phyloP scores from a whole-genome alignment of 2,888 invertebrate species.

The Panorpa germanica region DNA sequence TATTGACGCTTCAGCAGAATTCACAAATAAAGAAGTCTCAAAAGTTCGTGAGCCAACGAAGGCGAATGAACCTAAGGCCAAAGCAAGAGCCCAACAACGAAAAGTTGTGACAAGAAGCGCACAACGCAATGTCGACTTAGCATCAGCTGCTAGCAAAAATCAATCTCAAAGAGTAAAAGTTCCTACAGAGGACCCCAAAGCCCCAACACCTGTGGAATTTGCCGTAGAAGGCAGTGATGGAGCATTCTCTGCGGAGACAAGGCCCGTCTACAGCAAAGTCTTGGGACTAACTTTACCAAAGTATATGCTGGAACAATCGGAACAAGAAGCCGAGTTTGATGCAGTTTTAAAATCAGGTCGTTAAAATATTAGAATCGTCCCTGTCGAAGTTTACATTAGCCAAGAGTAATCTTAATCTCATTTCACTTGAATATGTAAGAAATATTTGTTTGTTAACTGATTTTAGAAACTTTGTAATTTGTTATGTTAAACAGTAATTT shows the following conservation, averaged over 20 bases:
- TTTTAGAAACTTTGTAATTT: too few relatives aligned
- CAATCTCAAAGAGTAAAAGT: conserved; percentile 15
- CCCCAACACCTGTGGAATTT: conserved; percentile 28
- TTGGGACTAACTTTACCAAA: conserved; percentile 43
- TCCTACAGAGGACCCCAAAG: conserved; percentile 19
- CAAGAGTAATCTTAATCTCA: too few relatives aligned
- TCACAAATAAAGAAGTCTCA: too few relatives aligned
- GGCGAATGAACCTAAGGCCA: conserved; percentile 6
- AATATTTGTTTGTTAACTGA: too few relatives aligned
- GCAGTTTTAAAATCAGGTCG: too few relatives aligned
- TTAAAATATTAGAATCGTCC: too few relatives aligned
- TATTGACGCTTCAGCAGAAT: conserved; percentile 17
- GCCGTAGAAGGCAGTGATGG: conserved; percentile 34
- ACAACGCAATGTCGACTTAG: conserved; percentile 17
- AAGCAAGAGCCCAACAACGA: conserved; percentile 10
- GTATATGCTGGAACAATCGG: conserved; percentile 47
- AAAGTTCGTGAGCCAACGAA: too few relatives aligned
- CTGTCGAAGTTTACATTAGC: too few relatives aligned
- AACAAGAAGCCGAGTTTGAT: conserved; percentile 47
- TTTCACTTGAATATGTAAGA: too few relatives aligned
- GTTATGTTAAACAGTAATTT: too few relatives aligned
- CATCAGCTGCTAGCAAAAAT: conserved; percentile 15
- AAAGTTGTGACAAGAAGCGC: conserved; percentile 24
- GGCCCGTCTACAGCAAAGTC: conserved; percentile 39
- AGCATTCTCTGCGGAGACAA: conserved; percentile 45